A percentile compares a stretch with the other conserved stretches of the same genome.
These are phyloP conservation scores for Halichoerus grypus DNA, from an alignment of 2,113 vertebrate genomes.

Conservation along the genomic window DNA sequence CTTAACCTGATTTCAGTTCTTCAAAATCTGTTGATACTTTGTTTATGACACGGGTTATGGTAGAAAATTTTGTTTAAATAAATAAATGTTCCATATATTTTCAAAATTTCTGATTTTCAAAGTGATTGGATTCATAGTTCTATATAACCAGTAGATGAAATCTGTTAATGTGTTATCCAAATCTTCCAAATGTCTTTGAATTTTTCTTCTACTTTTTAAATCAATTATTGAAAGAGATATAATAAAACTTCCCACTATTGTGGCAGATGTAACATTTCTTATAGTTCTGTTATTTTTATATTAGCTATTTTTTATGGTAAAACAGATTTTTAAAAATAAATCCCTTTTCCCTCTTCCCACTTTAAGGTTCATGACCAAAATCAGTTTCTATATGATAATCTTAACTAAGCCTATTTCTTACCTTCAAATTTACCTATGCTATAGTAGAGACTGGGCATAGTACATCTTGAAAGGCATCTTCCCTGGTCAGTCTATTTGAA, in stretches of 20 bases:
- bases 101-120: conserved; percentile 6
- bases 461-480: background rate
- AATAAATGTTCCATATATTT: conserved; percentile 11
- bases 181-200: background rate
- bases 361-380: background rate
- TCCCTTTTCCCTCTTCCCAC: background rate
- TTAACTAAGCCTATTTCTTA: background rate
- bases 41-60: background rate
- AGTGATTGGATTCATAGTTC: background rate
- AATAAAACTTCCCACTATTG: background rate
- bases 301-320: background rate
- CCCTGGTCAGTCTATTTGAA: conserved; percentile 34
- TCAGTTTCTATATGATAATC: background rate
- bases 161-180: background rate
- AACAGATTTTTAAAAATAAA: background rate
- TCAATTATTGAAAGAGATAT: background rate
- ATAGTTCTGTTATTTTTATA: background rate
- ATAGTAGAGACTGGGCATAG: background rate
- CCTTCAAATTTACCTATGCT: conserved; percentile 40
- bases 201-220: background rate
- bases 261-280: background rate
- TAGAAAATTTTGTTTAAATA: background rate
- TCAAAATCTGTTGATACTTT: background rate
- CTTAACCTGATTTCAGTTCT: conserved; percentile 11
- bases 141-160: background rate